Percentiles rank a stretch among this genome's conserved stretches.
Evolutionary conservation across 2,888 invertebrate genomes (phyloP).

Genomic region (Protodeltote pygarga): DNA sequence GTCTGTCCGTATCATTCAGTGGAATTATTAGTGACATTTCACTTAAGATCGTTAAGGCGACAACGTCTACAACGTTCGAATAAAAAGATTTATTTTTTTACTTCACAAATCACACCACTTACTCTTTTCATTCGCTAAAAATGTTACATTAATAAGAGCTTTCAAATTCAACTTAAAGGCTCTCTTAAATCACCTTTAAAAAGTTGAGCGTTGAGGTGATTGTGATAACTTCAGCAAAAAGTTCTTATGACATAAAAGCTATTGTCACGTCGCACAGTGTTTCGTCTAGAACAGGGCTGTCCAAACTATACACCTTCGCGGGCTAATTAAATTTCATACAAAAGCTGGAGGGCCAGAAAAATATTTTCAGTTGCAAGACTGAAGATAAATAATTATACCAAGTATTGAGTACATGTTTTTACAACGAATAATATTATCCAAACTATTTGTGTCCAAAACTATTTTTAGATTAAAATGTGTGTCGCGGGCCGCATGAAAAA

Average conservation of each 20-base stretch:
- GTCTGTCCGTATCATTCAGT: constrained; percentile 27
- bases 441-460: too few relatives aligned
- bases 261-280: too few relatives aligned
- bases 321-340: too few relatives aligned
- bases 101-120: constrained; percentile 25
- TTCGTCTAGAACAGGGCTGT: too few relatives aligned
- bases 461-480: too few relatives aligned
- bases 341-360: too few relatives aligned
- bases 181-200: constrained; percentile 20
- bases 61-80: constrained; percentile 20
- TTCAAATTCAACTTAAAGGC: constrained; percentile 21
- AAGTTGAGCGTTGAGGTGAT: constrained; percentile 12
- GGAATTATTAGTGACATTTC: constrained; percentile 43
- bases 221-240: constrained; percentile 25
- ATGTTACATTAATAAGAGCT: constrained; percentile 17
- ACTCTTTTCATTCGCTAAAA: constrained; percentile 13
- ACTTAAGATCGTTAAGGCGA: constrained; percentile 47
- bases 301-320: too few relatives aligned
- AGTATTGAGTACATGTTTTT: too few relatives aligned
- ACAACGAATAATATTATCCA: too few relatives aligned
- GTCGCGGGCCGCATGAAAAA: too few relatives aligned
- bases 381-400: too few relatives aligned
- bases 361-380: too few relatives aligned
- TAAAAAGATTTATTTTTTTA: constrained; percentile 16
- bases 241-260: constrained; percentile 17